A percentile compares a stretch with the other conserved stretches of the same genome.
Evolutionary conservation across 64 coral and sea anemone genomes (phyloP).

Genomic region (Platygyra sinensis): DNA sequence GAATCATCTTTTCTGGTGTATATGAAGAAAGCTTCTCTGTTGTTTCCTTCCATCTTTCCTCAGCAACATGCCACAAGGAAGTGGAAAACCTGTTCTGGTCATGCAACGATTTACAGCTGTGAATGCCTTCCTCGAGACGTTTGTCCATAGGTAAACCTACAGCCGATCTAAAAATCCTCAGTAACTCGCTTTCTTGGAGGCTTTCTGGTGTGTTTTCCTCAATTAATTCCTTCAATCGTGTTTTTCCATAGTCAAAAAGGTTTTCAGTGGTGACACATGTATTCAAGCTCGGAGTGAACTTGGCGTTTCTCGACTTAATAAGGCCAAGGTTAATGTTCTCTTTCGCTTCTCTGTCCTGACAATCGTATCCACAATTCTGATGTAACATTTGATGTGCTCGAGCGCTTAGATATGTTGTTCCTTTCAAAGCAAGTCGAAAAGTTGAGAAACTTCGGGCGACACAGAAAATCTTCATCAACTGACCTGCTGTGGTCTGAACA

Average conservation of each 20-base stretch:
- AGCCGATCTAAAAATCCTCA: not conserved
- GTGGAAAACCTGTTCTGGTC: not conserved
- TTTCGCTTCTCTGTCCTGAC: not conserved
- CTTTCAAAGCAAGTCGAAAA: not conserved
- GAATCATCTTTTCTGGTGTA: slow-evolving; percentile 7
- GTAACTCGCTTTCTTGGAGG: slow-evolving; percentile 9
- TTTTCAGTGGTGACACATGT: not conserved
- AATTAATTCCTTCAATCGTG: not conserved
- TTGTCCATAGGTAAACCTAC: not conserved
- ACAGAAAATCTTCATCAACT: slow-evolving; percentile 17
- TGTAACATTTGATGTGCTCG: not conserved
- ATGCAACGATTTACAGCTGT: no score
- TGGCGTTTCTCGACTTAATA: not conserved
- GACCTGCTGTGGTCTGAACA: not conserved
- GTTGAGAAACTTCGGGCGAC: not conserved
- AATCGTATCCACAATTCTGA: not conserved
- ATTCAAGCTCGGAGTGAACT: not conserved
- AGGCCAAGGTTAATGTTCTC: not conserved
- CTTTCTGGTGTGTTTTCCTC: not conserved
- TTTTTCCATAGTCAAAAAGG: slow-evolving; percentile 5
- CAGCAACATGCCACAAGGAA: slow-evolving; percentile 15
- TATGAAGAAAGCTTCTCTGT: not conserved
- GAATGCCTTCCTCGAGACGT: not conserved
- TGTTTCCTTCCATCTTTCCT: slow-evolving; percentile 14
- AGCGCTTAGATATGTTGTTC: not conserved